Conservation (phyloP, 2,113 vertebrate species). For the Sula dactylatra region DNA sequence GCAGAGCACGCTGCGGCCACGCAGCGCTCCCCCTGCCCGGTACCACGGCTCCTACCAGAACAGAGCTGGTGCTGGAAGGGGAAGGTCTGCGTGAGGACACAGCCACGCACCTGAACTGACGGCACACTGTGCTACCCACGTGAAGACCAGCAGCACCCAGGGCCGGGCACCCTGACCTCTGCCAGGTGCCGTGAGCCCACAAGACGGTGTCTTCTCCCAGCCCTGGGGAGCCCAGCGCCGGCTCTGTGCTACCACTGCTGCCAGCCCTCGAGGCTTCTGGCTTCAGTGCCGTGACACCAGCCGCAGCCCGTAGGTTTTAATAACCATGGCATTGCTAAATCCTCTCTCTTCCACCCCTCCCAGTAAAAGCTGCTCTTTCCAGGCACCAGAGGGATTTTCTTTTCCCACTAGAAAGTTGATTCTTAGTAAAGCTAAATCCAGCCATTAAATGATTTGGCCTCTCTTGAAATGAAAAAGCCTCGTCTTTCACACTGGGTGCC, state of each 20-base stretch:
- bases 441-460: not conserved
- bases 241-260: not conserved
- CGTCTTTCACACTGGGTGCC: not conserved
- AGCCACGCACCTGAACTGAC: rapidly evolving
- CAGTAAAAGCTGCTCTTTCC: not conserved
- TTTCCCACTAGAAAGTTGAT: not conserved
- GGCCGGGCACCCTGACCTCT: not conserved
- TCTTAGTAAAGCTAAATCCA: not conserved
- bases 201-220: rapidly evolving
- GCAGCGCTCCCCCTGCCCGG: rapidly evolving
- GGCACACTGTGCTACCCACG: rapidly evolving
- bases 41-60: rapidly evolving
- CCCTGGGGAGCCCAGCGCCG: not conserved
- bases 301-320: rapidly evolving
- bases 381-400: not conserved
- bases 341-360: not conserved
- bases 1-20: not conserved
- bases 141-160: not conserved
- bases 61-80: rapidly evolving
- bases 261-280: not conserved
- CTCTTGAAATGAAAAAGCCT: not conserved
- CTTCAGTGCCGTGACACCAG: rapidly evolving
- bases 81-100: not conserved
- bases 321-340: not conserved
- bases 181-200: not conserved